A percentile compares a stretch with the other conserved stretches of the same genome.
These are phyloP conservation scores for Typhlichthys eigenmanni DNA, from an alignment of 2,797 vertebrate species.

Conservation along the genomic window DNA sequence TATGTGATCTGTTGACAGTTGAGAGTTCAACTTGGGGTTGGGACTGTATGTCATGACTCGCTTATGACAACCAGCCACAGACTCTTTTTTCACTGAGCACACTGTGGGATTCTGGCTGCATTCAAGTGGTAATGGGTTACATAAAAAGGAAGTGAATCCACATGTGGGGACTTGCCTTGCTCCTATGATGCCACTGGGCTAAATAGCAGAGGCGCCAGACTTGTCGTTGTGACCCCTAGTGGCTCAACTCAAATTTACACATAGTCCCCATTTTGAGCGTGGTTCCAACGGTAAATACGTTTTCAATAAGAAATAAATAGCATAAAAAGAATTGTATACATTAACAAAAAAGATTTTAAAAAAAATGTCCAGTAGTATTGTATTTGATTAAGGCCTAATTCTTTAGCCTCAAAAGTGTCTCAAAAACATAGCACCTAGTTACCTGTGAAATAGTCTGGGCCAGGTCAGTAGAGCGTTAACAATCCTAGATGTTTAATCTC, in stretches of 20 bases:
- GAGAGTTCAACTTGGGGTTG: constrained; percentile 45
- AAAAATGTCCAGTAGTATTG: constrained; percentile 12
- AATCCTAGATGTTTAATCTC: constrained; percentile 24
- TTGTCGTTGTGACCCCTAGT: constrained; percentile 63
- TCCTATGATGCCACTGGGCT: constrained; percentile 25
- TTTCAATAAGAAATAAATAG: background rate
- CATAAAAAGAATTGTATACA: constrained; percentile 2
- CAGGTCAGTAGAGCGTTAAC: constrained; percentile 2
- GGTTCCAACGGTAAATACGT: background rate
- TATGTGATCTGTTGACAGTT: constrained; percentile 27
- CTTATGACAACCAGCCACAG: constrained; percentile 44
- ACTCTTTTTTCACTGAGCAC: constrained; percentile 58
- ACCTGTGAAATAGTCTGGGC: constrained; percentile 8
- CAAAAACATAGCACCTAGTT: constrained; percentile 2
- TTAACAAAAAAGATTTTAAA: background rate
- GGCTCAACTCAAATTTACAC: constrained; percentile 23
- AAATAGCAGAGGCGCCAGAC: constrained; percentile 1
- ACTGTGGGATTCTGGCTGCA: constrained; percentile 64
- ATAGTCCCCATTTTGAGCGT: constrained; percentile 3
- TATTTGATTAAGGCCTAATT: background rate
- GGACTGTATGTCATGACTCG: constrained; percentile 37
- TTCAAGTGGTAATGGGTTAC: constrained; percentile 74
- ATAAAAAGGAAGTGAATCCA: constrained; percentile 75
- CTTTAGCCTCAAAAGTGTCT: background rate
- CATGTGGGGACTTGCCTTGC: constrained; percentile 70